phyloP scores from a whole-genome alignment of 2,797 vertebrate genomes.

The Cuculus canorus region DNA sequence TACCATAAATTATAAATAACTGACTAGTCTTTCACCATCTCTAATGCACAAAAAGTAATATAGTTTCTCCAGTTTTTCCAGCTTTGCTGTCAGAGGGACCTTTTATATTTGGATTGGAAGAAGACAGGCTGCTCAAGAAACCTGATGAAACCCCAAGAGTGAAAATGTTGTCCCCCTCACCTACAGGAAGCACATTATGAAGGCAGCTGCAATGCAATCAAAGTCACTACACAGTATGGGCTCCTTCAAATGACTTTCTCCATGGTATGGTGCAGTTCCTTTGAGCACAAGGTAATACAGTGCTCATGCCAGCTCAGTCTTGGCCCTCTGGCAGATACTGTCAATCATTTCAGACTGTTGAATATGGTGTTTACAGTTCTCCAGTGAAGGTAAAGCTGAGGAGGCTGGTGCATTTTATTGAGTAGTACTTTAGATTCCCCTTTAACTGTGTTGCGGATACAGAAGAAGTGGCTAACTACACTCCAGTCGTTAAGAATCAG shows the following conservation, averaged over 20 bases:
- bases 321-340: constrained; percentile 22
- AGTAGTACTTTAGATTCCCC: background rate
- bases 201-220: background rate
- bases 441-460: background rate
- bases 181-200: background rate
- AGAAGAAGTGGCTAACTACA: background rate
- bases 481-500: background rate
- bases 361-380: constrained; percentile 13
- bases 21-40: background rate
- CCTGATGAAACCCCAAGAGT: background rate
- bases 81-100: background rate
- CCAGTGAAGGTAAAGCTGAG: background rate
- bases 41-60: background rate
- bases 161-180: background rate
- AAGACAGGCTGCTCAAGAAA: constrained; percentile 5
- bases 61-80: background rate
- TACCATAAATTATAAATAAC: constrained; percentile 54
- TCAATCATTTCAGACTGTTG: constrained; percentile 49
- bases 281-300: background rate
- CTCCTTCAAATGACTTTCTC: constrained; percentile 20
- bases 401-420: background rate
- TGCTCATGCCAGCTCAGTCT: constrained; percentile 6
- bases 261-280: background rate
- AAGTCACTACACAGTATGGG: background rate
- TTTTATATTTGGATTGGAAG: background rate